These are phyloP conservation scores for Helicolenus hilgendorfi DNA, from an alignment of 2,797 vertebrate species.

Conservation along the genomic window DNA sequence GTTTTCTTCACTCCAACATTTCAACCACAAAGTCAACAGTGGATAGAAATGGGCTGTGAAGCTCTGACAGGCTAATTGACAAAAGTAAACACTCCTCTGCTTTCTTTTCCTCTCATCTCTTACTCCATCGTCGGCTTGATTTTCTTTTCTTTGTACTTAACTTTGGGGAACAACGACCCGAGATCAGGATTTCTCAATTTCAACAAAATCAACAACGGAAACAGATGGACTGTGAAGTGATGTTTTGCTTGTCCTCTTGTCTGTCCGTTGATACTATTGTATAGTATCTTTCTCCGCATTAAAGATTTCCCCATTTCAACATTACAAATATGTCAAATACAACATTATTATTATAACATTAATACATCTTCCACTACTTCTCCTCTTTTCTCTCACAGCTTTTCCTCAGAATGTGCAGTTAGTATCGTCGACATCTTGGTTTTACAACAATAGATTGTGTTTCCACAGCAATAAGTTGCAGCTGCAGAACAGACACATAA, in stretches of 20 bases:
- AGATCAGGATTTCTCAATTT: constrained; percentile 51
- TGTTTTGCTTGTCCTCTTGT: neutral
- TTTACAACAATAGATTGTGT: constrained; percentile 10
- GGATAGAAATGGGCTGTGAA: constrained; percentile 62
- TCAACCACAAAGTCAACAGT: constrained; percentile 66
- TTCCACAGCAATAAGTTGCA: neutral
- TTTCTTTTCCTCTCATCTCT: constrained; percentile 25
- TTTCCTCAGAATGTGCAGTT: neutral
- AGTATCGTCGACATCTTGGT: neutral
- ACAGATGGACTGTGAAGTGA: constrained; percentile 52
- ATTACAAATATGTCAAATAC: neutral
- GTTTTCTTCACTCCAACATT: constrained; percentile 41
- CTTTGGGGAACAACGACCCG: constrained; percentile 50
- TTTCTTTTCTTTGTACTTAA: constrained; percentile 66
- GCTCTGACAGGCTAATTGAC: constrained; percentile 54
- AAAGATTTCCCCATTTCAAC: neutral
- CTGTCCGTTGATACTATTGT: neutral
- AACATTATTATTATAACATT: neutral
- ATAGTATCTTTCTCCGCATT: neutral
- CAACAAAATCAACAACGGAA: constrained; percentile 53
- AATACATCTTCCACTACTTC: constrained; percentile 26
- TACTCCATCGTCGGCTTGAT: constrained; percentile 1
- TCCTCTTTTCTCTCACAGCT: neutral
- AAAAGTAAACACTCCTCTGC: constrained; percentile 53
- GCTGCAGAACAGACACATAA: neutral